These are phyloP conservation scores for Drosophila punjabiensis DNA, from an alignment of 1,140 invertebrate species.

Conservation along the genomic window DNA sequence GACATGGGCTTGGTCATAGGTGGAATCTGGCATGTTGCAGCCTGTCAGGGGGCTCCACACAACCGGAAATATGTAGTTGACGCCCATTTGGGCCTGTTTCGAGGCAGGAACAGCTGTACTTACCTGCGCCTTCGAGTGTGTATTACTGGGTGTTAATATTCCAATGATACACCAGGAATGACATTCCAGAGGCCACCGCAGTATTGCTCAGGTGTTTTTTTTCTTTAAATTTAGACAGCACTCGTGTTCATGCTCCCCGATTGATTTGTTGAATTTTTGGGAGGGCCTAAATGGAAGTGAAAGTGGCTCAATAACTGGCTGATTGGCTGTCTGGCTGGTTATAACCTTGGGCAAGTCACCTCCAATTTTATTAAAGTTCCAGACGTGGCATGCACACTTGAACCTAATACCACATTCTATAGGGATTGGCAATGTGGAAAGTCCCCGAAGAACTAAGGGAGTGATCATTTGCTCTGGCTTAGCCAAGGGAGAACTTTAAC, in stretches of 20 bases:
- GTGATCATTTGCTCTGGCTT: background rate
- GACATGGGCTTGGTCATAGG: conserved; percentile 41
- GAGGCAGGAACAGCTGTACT: conserved; percentile 44
- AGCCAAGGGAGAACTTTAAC: background rate
- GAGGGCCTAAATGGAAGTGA: conserved; percentile 60
- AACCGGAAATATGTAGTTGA: conserved; percentile 82
- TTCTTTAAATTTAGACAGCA: conserved; percentile 58
- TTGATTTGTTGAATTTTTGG: conserved; percentile 71
- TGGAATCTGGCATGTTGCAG: conserved; percentile 69
- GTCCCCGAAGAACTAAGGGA: background rate
- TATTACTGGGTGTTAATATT: conserved; percentile 40
- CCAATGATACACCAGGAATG: conserved; percentile 35
- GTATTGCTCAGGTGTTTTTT: conserved; percentile 3
- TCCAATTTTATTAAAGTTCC: conserved; percentile 60
- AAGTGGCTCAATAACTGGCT: conserved; percentile 60
- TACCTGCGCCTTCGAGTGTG: conserved; percentile 11
- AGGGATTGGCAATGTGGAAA: background rate
- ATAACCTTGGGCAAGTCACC: conserved; percentile 52
- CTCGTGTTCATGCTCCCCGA: conserved; percentile 36
- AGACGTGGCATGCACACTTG: conserved; percentile 30
- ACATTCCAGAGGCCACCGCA: conserved; percentile 50
- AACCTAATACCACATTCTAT: conserved; percentile 13
- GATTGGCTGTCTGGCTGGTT: conserved; percentile 55
- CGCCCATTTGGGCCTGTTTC: conserved; percentile 72
- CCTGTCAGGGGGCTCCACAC: conserved; percentile 63